phyloP scores from a whole-genome alignment of 2,113 vertebrate species.

The Sinocyclocheilus anshuiensis region DNA sequence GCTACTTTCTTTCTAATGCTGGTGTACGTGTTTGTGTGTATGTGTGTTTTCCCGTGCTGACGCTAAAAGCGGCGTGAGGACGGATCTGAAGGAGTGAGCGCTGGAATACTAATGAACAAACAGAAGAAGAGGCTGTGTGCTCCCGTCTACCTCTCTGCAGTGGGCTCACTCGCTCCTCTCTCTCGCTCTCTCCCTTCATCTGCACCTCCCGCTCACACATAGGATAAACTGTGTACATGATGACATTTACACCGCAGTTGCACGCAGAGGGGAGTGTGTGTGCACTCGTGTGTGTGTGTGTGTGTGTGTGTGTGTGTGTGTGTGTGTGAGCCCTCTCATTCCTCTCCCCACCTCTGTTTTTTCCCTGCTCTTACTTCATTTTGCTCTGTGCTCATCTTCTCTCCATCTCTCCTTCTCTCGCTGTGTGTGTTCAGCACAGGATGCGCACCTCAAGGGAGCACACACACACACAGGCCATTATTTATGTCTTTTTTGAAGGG shows the following conservation, averaged over 20 bases:
- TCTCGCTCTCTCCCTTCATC: conserved; percentile 60
- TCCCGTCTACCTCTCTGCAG: conserved; percentile 54
- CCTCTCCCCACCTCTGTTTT: conserved; percentile 51
- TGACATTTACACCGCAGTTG: conserved; percentile 62
- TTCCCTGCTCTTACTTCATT: conserved; percentile 35
- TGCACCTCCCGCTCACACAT: conserved; percentile 59
- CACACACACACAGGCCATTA: conserved; percentile 63
- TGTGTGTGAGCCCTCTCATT: conserved; percentile 40
- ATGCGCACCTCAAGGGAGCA: conserved; percentile 52
- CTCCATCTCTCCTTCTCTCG: conserved; percentile 55
- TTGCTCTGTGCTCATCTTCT: conserved; percentile 24
- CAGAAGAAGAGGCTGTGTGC: conserved; percentile 52
- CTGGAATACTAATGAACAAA: conserved; percentile 62
- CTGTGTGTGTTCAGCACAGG: conserved; percentile 55
- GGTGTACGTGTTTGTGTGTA: conserved; percentile 33
- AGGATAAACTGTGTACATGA: conserved; percentile 63
- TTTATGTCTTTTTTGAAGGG: conserved; percentile 59
- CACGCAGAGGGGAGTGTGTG: conserved; percentile 55
- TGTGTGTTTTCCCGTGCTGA: conserved; percentile 51
- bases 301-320: conserved; percentile 35
- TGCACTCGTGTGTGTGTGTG: conserved; percentile 47
- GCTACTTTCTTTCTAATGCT: conserved; percentile 5
- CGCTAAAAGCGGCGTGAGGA: conserved; percentile 52
- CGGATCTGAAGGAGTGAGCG: conserved; percentile 52
- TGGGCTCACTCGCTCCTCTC: conserved; percentile 60